Base-by-base conservation (phyloP, 2,888 invertebrate genomes). In the Suillia variegata region DNA sequence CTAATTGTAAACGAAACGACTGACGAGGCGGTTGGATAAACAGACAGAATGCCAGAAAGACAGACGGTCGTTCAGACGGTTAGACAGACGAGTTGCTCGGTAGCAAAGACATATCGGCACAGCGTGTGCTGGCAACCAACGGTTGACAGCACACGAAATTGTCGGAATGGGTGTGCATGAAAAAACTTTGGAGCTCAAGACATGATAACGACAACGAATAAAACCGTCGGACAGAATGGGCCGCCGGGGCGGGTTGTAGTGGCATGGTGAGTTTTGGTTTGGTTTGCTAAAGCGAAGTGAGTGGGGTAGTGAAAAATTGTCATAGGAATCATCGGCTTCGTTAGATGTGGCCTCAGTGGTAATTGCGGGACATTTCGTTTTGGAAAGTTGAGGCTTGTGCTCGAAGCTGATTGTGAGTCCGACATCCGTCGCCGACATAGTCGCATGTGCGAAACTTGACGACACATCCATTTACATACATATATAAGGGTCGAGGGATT, bases 321-420 rank as follows among this genome's bases (percentile, higher is more conserved):
- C 77, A 77, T 77, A 77, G 77, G 76, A 77, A 77, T 77, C 78
- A 77, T 77, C 77, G 77, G 76, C 75, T 77, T 79, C 78, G 79
- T 78, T 79, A 79, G 78, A 77, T 77, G 78, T 75, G 79, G 78
- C 77, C 79, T 77, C 74, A 75, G 77, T 74, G 77, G 78, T 79
- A 79, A 79, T 79, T 79, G 78, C 75, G 79, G 77, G 76, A 75
- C 77, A 77, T 78, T 77, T 77, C 75, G 76, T 77, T 76, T 75
- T 73, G 74, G n/a, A 76, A 67, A 71, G 68, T 66, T 69, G 58
- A 58, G 54, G 52, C 50, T 56, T 58, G 55, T 50, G 45, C 50
- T 12, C 8, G 34, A 15, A 24, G 38, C 42, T 13, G 48, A 42
- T 42, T 52, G 33, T 17, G 33, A 2, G 24, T 20, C 21, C 33